Evolutionary conservation across 2,888 invertebrate species (phyloP).

Genomic region (Meiosimyza decipiens): DNA sequence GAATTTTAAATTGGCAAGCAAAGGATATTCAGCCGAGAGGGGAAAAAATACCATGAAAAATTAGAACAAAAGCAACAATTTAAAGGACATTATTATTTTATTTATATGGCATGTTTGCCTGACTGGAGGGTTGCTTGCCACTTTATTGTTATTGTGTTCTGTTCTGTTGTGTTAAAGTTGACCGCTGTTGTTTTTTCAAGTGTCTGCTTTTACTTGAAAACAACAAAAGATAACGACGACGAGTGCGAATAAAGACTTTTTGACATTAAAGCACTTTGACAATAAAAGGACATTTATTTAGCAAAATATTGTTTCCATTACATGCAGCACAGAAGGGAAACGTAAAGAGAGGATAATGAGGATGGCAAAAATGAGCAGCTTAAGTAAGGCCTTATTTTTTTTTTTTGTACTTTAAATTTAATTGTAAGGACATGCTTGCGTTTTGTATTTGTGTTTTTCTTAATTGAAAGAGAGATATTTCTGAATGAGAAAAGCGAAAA

Average conservation of each 20-base stretch:
- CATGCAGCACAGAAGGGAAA: not conserved
- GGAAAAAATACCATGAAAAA: not conserved
- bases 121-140: constrained; percentile 11
- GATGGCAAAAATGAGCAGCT: too few relatives aligned
- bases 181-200: constrained; percentile 50
- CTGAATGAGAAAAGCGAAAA: too few relatives aligned
- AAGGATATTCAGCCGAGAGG: not conserved
- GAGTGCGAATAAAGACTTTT: constrained; percentile 47
- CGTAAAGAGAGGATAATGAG: not conserved
- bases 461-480: too few relatives aligned
- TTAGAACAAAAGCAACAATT: constrained; percentile 33
- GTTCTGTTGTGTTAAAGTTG: constrained; percentile 45
- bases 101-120: constrained; percentile 2
- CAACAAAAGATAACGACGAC: not conserved
- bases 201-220: constrained; percentile 42
- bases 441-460: too few relatives aligned
- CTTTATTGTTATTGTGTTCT: constrained; percentile 32
- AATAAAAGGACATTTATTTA: constrained; percentile 55
- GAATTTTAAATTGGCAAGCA: constrained; percentile 14
- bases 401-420: not conserved
- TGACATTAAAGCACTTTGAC: constrained; percentile 55
- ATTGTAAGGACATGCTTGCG: not conserved
- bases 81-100: constrained; percentile 25
- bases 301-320: constrained; percentile 51
- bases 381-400: too few relatives aligned